Evolutionary conservation across 2,113 vertebrate genomes (phyloP).

Genomic region (Cyphomyrus discorhynchus): DNA sequence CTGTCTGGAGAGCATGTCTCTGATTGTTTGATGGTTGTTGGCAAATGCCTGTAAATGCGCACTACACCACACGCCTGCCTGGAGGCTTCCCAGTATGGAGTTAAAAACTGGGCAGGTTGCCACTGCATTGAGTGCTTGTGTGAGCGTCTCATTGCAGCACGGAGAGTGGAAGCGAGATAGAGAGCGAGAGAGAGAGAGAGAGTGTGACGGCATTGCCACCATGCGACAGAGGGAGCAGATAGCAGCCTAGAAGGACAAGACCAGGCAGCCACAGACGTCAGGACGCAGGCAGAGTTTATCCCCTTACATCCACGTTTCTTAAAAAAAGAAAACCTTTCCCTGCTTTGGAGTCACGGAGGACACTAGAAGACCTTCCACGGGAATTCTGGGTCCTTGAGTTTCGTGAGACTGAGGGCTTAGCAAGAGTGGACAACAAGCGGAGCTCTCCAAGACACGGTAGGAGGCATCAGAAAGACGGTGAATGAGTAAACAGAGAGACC

Average conservation of each 20-base stretch:
- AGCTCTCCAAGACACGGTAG: background rate
- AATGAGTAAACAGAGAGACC: slow-evolving; percentile 31
- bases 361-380: background rate
- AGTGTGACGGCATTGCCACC: slow-evolving; percentile 2
- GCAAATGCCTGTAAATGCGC: background rate
- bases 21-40: background rate
- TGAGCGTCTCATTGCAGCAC: background rate
- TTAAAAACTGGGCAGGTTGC: slow-evolving; percentile 15
- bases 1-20: background rate
- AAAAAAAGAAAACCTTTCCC: background rate
- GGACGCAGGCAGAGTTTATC: background rate
- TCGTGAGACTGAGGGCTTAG: background rate
- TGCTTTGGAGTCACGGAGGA: background rate
- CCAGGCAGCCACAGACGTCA: background rate
- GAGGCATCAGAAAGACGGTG: background rate
- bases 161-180: slow-evolving; percentile 14
- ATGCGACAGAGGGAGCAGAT: slow-evolving; percentile 5
- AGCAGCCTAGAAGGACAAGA: background rate
- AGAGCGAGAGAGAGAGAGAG: slow-evolving; percentile 14
- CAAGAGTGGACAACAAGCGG: background rate
- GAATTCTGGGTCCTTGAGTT: background rate
- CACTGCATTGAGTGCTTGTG: background rate
- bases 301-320: background rate
- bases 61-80: background rate
- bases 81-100: background rate